Base-by-base conservation (phyloP, 2,888 invertebrate species). In the Drosophila austrosaltans region DNA sequence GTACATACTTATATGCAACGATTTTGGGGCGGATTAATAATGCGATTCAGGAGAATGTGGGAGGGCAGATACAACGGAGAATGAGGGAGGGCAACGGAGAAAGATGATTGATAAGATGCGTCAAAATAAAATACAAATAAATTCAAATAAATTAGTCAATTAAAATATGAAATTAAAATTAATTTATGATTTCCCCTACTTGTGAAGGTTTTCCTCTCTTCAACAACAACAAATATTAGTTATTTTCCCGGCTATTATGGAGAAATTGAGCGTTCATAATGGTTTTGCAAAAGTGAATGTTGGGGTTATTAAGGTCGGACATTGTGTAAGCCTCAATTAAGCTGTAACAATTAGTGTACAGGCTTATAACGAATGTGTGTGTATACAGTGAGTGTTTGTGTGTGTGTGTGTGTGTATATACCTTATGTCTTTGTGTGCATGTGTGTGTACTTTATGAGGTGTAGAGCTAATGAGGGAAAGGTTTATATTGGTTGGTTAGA, bases 101-200 rank as follows among this genome's bases (percentile, higher is more conserved):
- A 71, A 64, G 71, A 39, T 20, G 25, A 25, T 22, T 32, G 48
- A 48, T 32, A 6, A 5, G 30, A 7, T 12, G 54, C 69, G 48
- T 42, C 16, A 42, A 16, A 16, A 42, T 16, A 42, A 16, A 16
- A 44, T 73, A 68, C 64, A 67, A 73, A 39, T 77, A 79, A 82
- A 77, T 82, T 75, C 75, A 82, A 82, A 81, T 82, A 82, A 82
- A 81, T 81, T 82, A 82, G 77, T 75, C 69, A 73, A 28, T 25
- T 20, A 6, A n/a, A 40, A 59, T 5, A 42, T 40, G 16, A 8
- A 39, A 16, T 10, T 5, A 20, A 39, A 39, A 39, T 20, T 48
- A 7, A 53, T 44, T 53, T 68, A 58, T 39, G 28, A 70, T 68
- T 53, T 36, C 28, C 30, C 39, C 44, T 58, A 58, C 16, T 20